Evolutionary conservation across 2,888 invertebrate species (phyloP), one percentile per base, ranked within the genome.

Genomic region (Mamestra brassicae): DNA sequence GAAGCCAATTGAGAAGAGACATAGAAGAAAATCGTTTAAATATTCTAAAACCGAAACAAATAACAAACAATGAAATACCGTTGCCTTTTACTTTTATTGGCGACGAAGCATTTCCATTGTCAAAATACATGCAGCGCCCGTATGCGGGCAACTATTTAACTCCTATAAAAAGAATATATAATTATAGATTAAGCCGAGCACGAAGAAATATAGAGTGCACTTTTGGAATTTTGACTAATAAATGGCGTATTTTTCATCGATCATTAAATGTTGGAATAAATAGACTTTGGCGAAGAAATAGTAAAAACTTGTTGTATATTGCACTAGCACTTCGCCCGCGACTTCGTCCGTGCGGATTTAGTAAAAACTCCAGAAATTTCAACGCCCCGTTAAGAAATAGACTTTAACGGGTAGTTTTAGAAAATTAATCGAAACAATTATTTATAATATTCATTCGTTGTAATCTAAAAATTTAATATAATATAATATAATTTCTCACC

Each of bases 31-130:
- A 83, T 72, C 65, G 69, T 76, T 78, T 50, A 52, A 36, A 64
- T 36, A 64, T 64, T 52, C 64, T 50, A 36, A 58, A 73, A 67
- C 67, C 62, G 61, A 63, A 63, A 67, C 57, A 67, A 73, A 67
- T 80, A 78, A 73, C 54, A 68, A 76, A 75, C 67, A 75, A 79
- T 69, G 72, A 72, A 73, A 70, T 70, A 67, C 34, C 78, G 58
- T 67, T 79, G 67, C 79, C 78, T 62, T 83, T 80, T 79, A 77
- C 77, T 72, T 83, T 85, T 67, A 75, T 84, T 74, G 81, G 83
- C 36, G 85, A 83, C 66, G 81, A 79, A 80, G 81, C 77, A 70
- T 83, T 85, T 78, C 70, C 78, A 47, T 57, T 80, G 54, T 81
- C 80, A 69, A 64, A 76, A 0, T 71, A 81, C 76, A 73, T 81